Percentiles rank a stretch among this genome's conserved stretches.
phyloP scores from a whole-genome alignment of 2,113 vertebrate genomes.

The western clawed frog (Xenopus tropicalis) region DNA sequence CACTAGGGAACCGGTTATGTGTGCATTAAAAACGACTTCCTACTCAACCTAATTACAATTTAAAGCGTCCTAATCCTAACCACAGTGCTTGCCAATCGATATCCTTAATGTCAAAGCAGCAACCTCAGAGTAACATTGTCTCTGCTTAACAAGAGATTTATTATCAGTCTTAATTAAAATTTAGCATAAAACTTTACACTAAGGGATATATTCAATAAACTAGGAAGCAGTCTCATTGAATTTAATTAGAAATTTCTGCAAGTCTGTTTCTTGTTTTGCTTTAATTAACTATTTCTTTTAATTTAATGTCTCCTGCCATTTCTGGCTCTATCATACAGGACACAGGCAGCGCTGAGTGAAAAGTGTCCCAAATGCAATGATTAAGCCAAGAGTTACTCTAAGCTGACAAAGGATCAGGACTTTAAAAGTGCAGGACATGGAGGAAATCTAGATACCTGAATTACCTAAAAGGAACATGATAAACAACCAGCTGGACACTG shows the following conservation, averaged over 20 bases:
- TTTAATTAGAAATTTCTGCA: constrained; percentile 2
- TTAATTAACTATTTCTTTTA: background rate
- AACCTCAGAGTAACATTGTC: background rate
- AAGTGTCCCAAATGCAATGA: too few species aligned
- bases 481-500: too few species aligned
- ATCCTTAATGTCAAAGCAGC: background rate
- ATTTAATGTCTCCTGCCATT: background rate
- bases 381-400: too few species aligned
- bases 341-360: too few species aligned
- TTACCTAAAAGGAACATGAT: too few species aligned
- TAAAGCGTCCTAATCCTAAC: background rate
- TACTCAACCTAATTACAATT: background rate
- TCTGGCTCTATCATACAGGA: too few species aligned
- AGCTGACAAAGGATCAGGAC: too few species aligned
- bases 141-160: background rate
- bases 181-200: background rate
- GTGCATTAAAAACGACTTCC: background rate
- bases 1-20: background rate
- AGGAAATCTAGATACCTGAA: too few species aligned
- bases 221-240: background rate
- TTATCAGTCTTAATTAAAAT: constrained; percentile 4
- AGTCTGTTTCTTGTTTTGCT: background rate
- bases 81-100: background rate
- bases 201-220: background rate
- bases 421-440: too few species aligned